Base-by-base conservation (phyloP, 2,797 vertebrate species). In the Sebastes oblongus region DNA sequence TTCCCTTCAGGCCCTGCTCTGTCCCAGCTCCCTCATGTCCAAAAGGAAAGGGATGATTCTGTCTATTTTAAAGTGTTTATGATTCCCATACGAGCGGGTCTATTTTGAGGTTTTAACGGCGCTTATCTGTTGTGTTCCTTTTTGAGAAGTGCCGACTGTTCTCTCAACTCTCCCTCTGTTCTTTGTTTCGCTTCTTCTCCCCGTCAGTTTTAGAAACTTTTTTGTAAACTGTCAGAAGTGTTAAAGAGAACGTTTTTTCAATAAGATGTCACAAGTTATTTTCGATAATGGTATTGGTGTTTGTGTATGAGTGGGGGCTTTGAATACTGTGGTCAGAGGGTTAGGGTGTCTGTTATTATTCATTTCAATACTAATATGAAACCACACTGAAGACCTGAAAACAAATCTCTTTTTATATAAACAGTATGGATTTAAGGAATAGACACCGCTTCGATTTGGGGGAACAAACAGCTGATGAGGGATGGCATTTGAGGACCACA, bases 61-160 rank as follows among this genome's bases (percentile, higher is more conserved):
- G 4, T 88, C 68, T 86, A n/a, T 86, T 82, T 88, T 73, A 34
- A 81, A 78, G 69, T 29, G 18, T 75, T 69, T 80, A 72, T 90
- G 88, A 89, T 81, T 84, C 76, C 91, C 86, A 88, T 86, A 81
- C 80, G 85, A 90, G 85, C 16, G 5, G 16, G 2, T 79, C 70
- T 90, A 82, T 92, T 90, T 91, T 72, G 8, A 75, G 4, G 42
- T 71, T 81, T 66, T 27, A 81, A 85, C 65, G 59, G n/a, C 22
- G 24, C 58, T 55, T 50, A 66, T 52, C 32, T 50, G 36, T 55
- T 83, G 72, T 82, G 64, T 59, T 75, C 6, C n/a, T 24, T 68
- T 75, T 54, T 32, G 9, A 82, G 65, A 58, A 58, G 71, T 30
- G 24, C 29, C 36, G 6, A 66, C 46, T 74, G 58, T 73, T 82